Evolutionary conservation across 2,888 invertebrate genomes (phyloP).

Genomic region (Patella caerulea): DNA sequence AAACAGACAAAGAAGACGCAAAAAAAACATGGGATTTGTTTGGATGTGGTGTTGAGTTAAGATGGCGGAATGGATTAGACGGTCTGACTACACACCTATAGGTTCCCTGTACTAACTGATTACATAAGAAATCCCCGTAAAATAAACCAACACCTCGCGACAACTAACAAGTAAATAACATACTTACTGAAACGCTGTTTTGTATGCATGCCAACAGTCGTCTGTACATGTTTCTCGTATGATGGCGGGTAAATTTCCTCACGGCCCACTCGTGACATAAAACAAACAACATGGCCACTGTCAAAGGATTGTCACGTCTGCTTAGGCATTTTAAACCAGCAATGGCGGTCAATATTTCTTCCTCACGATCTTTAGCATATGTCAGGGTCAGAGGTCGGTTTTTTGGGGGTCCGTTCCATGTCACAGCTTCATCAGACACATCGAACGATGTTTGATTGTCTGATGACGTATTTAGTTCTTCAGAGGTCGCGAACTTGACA

Average conservation of each 20-base stretch:
- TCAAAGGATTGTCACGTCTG: constrained; percentile 46
- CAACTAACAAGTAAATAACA: constrained; percentile 2
- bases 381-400: constrained; percentile 44
- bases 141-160: constrained; percentile 3
- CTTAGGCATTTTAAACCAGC: constrained; percentile 49
- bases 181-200: constrained; percentile 55
- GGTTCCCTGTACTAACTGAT: neutral
- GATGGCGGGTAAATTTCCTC: constrained; percentile 48
- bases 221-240: constrained; percentile 49
- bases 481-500: constrained; percentile 2
- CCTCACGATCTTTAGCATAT: constrained; percentile 56
- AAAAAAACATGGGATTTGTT: neutral
- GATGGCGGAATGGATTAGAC: neutral
- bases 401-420: constrained; percentile 37
- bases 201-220: constrained; percentile 49
- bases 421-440: constrained; percentile 19
- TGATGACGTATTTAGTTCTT: constrained; percentile 16
- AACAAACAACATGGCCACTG: constrained; percentile 54
- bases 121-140: constrained; percentile 1
- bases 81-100: neutral
- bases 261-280: constrained; percentile 59
- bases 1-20: neutral
- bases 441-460: constrained; percentile 25
- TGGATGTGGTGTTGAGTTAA: neutral
- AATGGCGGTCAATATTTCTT: constrained; percentile 58